Evolutionary conservation across 2,797 vertebrate species (phyloP), one percentile per base, ranked within the genome.

Genomic region (Florisuga fusca): DNA sequence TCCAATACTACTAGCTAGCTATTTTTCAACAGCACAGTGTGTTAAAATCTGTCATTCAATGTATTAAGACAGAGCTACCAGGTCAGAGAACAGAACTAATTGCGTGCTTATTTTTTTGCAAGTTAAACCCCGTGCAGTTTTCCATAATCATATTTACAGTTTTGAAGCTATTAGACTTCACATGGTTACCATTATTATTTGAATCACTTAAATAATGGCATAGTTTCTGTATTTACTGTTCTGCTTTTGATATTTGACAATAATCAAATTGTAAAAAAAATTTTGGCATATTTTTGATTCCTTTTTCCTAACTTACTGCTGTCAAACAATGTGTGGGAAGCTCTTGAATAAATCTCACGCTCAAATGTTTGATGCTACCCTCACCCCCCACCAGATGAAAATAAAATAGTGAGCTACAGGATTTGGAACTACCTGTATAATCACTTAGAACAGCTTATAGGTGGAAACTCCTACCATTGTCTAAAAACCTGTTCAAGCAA

Each of bases 401-500:
- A 74, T 71, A 27, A 67, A 80, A 62, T 45, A 77, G 11, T 26
- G 31, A 75, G 16, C 31, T 53, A 25, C 25, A 71, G 8, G 75
- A 43, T 88, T 88, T 73, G 53, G 57, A 84, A 55, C 54, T 79
- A 81, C 68, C 61, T 87, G 53, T 63, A 53, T 76, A 36, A 11
- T 12, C 7, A 9, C 51, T 75, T 83, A 75, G 4, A 79, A 43
- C 31, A 80, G 26, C 80, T 86, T 76, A 29, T 72, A 89, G 38
- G 53, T 78, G 68, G 86, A 88, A 90, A 69, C 33, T 93, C 81
- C 95, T 94, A 72, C 78, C 51, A 89, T 96, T 96, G 95, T 95
- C 55, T 89, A 88, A 93, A 96, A 97, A 89, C 93, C 88, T 97
- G 95, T 88, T 92, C 63, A 88, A 94, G 74, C 66, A 67, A 94